phyloP scores from a whole-genome alignment of 1,140 invertebrate species.

The Psilanteris sp. region DNA sequence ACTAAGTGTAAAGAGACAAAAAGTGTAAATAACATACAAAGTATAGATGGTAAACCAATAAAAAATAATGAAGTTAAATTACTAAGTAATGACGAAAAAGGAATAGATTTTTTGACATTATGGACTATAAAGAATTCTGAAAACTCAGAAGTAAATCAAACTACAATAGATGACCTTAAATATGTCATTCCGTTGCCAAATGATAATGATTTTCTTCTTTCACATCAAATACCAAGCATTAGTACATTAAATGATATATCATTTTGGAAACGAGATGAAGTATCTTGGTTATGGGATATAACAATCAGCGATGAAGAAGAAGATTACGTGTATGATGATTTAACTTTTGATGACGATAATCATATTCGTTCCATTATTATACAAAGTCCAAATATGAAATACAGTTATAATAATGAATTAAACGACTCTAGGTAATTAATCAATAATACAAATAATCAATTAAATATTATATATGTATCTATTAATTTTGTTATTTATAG shows the following conservation, averaged over 20 bases:
- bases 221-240: slow-evolving; percentile 64
- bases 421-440: slow-evolving; percentile 25
- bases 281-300: slow-evolving; percentile 6
- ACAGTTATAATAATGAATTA: slow-evolving; percentile 6
- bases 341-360: slow-evolving; percentile 10
- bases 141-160: too few relatives aligned
- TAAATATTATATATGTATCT: too few relatives aligned
- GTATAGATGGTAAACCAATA: slow-evolving; percentile 35
- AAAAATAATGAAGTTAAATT: slow-evolving; percentile 69
- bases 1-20: slow-evolving; percentile 1
- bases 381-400: slow-evolving; percentile 38
- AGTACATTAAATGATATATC: slow-evolving; percentile 44
- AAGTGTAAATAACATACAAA: slow-evolving; percentile 14
- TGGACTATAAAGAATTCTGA: slow-evolving; percentile 70
- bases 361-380: slow-evolving; percentile 5
- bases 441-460: too few relatives aligned
- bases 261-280: slow-evolving; percentile 33
- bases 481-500: too few relatives aligned
- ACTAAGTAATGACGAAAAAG: slow-evolving; percentile 68
- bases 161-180: too few relatives aligned
- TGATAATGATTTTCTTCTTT: slow-evolving; percentile 50
- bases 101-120: slow-evolving; percentile 73
- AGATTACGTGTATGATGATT: neutral
- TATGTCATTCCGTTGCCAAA: too few relatives aligned
- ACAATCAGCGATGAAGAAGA: slow-evolving; percentile 12